phyloP scores from a whole-genome alignment of 1,140 invertebrate genomes.

The Temnothorax curvispinosus region DNA sequence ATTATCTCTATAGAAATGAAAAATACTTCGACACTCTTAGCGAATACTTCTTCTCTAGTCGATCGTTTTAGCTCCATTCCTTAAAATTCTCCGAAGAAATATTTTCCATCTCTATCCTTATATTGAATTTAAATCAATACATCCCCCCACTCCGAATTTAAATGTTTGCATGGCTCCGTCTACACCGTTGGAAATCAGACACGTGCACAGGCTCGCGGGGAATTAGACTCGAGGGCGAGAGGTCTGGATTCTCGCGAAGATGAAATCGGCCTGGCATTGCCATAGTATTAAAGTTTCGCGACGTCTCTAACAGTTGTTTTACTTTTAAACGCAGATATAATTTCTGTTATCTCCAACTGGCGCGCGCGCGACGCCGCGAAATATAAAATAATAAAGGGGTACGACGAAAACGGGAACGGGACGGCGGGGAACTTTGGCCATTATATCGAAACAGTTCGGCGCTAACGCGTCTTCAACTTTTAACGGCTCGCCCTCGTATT shows the following conservation, averaged over 20 bases:
- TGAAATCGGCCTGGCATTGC: slow-evolving; percentile 72
- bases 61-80: neutral
- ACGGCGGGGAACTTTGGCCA: slow-evolving; percentile 82
- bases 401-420: slow-evolving; percentile 33
- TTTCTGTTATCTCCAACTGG: slow-evolving; percentile 83
- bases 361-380: slow-evolving; percentile 75
- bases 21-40: neutral
- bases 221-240: slow-evolving; percentile 61
- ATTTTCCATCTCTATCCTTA: neutral
- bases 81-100: slow-evolving; percentile 7
- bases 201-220: neutral
- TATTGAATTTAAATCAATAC: neutral
- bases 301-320: slow-evolving; percentile 82
- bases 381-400: slow-evolving; percentile 85
- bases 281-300: slow-evolving; percentile 81
- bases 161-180: neutral
- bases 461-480: slow-evolving; percentile 84
- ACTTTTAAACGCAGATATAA: slow-evolving; percentile 81
- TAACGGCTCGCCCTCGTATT: slow-evolving; percentile 76
- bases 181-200: slow-evolving; percentile 4
- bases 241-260: slow-evolving; percentile 68
- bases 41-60: neutral
- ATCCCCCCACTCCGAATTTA: neutral
- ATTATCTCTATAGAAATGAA: neutral
- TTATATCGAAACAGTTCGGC: slow-evolving; percentile 82